A percentile compares a stretch with the other conserved stretches of the same genome.
Conservation (phyloP, 2,888 invertebrate species). For the Mythimna impura region DNA sequence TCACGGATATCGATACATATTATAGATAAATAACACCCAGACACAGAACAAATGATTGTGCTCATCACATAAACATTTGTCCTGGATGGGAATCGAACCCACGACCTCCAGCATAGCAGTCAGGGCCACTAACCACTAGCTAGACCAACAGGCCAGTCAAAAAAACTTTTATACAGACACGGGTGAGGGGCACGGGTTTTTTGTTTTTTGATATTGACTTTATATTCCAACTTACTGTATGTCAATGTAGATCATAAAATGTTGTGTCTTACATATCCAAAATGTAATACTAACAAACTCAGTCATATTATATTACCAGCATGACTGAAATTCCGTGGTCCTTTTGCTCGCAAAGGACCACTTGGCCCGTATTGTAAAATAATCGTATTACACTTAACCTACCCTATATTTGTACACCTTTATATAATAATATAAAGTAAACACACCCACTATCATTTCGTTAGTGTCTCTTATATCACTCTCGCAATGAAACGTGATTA, state of each 20-base stretch:
- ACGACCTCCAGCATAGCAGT: too few relatives aligned
- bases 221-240: too few relatives aligned
- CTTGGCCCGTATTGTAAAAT: slow-evolving; percentile 19
- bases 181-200: too few relatives aligned
- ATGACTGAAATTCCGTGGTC: neutral
- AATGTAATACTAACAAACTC: neutral
- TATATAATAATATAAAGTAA: neutral
- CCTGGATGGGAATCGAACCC: too few relatives aligned
- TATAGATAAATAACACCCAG: too few relatives aligned
- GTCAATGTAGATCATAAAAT: neutral
- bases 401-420: neutral
- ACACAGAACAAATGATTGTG: too few relatives aligned
- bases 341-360: slow-evolving; percentile 2
- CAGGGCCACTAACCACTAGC: too few relatives aligned
- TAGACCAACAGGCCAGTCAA: too few relatives aligned
- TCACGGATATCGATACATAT: too few relatives aligned
- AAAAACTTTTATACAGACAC: too few relatives aligned
- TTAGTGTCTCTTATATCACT: slow-evolving; percentile 14
- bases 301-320: neutral
- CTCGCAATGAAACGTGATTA: slow-evolving; percentile 33
- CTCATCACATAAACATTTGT: too few relatives aligned
- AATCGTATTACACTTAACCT: neutral
- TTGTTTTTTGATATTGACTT: too few relatives aligned
- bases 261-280: neutral
- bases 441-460: slow-evolving; percentile 4